Percentiles rank a stretch among this genome's conserved stretches.
Conservation (phyloP, 2,888 invertebrate species). For the Dorcus hopei region DNA sequence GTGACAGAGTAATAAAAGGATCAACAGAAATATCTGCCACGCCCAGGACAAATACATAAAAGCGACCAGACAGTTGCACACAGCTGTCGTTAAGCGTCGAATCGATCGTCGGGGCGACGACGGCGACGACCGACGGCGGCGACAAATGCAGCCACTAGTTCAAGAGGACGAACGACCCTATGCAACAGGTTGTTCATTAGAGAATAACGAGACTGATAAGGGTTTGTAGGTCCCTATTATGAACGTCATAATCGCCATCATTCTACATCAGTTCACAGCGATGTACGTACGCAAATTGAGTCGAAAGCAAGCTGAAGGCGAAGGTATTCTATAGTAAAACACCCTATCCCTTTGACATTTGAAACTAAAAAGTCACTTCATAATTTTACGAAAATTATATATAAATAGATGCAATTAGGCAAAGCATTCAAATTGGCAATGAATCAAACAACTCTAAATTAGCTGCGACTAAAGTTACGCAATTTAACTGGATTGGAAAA, state of each 20-base stretch:
- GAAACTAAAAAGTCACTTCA: no score
- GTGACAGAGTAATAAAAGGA: not conserved
- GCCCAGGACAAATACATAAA: slow-evolving; percentile 4
- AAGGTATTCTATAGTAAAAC: no score
- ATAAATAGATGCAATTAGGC: no score
- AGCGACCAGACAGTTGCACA: slow-evolving; percentile 5
- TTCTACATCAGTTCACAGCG: slow-evolving; percentile 5
- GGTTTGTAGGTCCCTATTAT: slow-evolving; percentile 10
- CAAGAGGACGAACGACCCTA: slow-evolving; percentile 2
- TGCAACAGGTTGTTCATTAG: slow-evolving; percentile 23
- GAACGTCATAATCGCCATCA: slow-evolving; percentile 13
- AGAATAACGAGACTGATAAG: slow-evolving; percentile 15
- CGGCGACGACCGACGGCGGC: not conserved
- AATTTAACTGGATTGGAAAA: no score
- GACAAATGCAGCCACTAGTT: not conserved
- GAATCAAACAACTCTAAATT: no score
- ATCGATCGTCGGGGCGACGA: slow-evolving; percentile 14
- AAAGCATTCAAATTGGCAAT: no score
- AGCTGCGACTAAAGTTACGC: no score
- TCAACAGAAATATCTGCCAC: slow-evolving; percentile 1
- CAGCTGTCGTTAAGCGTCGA: slow-evolving; percentile 15
- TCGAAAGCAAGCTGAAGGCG: no score
- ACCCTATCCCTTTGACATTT: no score
- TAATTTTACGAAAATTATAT: no score
- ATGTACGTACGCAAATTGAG: not conserved